These are phyloP conservation scores for Tragelaphus buxtoni DNA, from an alignment of 2,113 vertebrate genomes.

Conservation along the genomic window DNA sequence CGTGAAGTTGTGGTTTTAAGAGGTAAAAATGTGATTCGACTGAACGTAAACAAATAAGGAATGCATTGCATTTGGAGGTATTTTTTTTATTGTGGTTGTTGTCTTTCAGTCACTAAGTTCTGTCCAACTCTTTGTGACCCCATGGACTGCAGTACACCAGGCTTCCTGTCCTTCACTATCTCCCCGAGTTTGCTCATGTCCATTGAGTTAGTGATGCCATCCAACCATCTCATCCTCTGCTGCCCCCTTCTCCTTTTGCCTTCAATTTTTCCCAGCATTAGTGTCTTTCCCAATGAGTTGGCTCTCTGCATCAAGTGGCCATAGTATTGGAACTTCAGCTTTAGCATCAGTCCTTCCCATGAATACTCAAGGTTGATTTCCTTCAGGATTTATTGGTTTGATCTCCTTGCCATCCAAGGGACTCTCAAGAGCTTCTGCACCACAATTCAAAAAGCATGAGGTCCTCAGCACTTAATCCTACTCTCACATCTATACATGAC, in stretches of 20 bases:
- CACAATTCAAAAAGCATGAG: not conserved
- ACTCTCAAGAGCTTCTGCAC: not conserved
- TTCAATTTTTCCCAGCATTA: not conserved
- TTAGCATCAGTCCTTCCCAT: not conserved
- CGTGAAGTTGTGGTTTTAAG: too few species aligned
- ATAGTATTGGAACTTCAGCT: not conserved
- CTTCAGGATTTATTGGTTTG: not conserved
- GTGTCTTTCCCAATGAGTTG: not conserved
- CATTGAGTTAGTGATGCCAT: not conserved
- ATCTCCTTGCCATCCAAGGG: rapidly evolving
- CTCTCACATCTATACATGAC: not conserved
- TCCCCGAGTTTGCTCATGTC: not conserved
- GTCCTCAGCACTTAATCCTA: not conserved
- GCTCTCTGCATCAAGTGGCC: not conserved
- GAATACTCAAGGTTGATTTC: not conserved
- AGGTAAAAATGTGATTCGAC: too few species aligned
- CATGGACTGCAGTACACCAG: not conserved
- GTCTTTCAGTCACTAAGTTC: not conserved
- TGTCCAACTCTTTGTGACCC: not conserved
- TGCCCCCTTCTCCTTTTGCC: not conserved
- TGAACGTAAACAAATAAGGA: too few species aligned
- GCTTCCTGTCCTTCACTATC: not conserved
- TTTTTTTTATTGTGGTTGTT: not conserved
- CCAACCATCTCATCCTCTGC: not conserved
- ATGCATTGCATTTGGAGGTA: not conserved